Evolutionary conservation across 2,888 invertebrate species (phyloP), one percentile per base, ranked within the genome.

Genomic region (Branchipolynoe longqiensis): DNA sequence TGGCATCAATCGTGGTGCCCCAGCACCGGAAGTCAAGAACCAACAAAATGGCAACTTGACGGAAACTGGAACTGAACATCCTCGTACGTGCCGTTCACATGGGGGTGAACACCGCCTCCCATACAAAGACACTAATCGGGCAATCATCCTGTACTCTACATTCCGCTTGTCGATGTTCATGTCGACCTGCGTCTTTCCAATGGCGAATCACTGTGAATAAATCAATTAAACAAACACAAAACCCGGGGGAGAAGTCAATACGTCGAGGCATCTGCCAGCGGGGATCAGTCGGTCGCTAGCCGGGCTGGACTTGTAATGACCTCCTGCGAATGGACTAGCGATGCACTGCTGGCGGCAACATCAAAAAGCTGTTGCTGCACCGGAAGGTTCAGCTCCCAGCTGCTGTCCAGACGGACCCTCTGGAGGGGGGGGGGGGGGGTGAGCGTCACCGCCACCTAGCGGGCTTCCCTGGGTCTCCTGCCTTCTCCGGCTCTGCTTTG

Each of bases 221-320:
- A 78, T 78, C 78, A 78, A 78, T 78, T 78, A 48, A 78, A n/a
- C n/a, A n/a, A n/a, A n/a, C n/a, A n/a, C n/a, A n/a, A n/a, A n/a
- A 78, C 41, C 78, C 78, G 28, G 28, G 78, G 48, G 48, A 78
- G 48, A 78, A 78, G 78, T 78, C 78, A 78, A 78, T 78, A 41
- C 41, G 78, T 48, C 31, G 78, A 78, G 78, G 78, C 78, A 78
- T 78, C 78, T 78, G 78, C 48, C 78, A 25, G 48, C 48, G 41
- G 6, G 41, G 78, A 78, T 78, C 78, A 48, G 78, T 8, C 78
- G n/a, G 73, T 25, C 8, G 8, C 14, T 14, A 28, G 12, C 78
- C 78, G 28, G 14, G 28, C 25, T 4, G 31, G 78, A 78, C 48
- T 78, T 48, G n/a, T 25, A 78, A 78, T 48, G 78, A 78, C 78